These are phyloP conservation scores for Ochropleura plecta DNA, from an alignment of 2,888 invertebrate genomes.

Conservation along the genomic window DNA sequence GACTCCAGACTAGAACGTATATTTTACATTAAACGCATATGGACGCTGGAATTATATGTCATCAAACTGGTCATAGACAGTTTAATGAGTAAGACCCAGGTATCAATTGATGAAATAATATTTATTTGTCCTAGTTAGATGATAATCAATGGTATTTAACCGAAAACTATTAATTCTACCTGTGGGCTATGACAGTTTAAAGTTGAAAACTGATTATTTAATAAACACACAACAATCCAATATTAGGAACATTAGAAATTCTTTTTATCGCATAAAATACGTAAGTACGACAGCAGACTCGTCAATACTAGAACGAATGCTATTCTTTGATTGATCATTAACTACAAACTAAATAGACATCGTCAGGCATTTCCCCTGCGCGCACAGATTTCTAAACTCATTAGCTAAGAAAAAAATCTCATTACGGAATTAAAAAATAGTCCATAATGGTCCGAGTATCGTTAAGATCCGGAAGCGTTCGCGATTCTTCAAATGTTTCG, in stretches of 20 bases:
- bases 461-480: slow-evolving; percentile 51
- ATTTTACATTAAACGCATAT: neutral
- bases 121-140: neutral
- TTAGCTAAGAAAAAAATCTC: slow-evolving; percentile 58
- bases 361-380: slow-evolving; percentile 29
- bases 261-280: neutral
- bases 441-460: slow-evolving; percentile 38
- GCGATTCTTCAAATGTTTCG: slow-evolving; percentile 57
- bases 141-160: neutral
- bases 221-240: neutral
- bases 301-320: neutral
- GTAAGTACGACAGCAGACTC: neutral
- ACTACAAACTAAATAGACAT: slow-evolving; percentile 37
- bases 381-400: slow-evolving; percentile 51
- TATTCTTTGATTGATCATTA: slow-evolving; percentile 36
- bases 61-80: neutral
- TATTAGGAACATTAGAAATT: neutral
- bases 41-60: neutral
- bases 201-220: neutral
- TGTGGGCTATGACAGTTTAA: neutral
- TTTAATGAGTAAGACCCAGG: neutral
- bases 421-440: slow-evolving; percentile 52
- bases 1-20: neutral
- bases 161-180: neutral
- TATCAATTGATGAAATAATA: neutral